These are phyloP conservation scores for Plestiodon gilberti DNA, from an alignment of 2,113 vertebrate genomes.

Conservation along the genomic window DNA sequence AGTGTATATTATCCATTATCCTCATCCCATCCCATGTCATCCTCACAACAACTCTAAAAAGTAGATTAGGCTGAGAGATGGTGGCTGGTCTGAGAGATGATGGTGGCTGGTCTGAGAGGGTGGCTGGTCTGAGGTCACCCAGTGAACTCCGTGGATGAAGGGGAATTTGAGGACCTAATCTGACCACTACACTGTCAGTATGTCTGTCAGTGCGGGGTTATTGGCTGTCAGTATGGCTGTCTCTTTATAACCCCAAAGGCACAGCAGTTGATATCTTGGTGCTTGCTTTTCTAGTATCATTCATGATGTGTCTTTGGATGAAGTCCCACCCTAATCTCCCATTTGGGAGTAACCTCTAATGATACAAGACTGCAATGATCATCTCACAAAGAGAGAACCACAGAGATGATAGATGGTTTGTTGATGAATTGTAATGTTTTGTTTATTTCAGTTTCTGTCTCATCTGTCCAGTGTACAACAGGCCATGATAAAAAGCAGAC, in stretches of 20 bases:
- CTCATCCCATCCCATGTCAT: neutral
- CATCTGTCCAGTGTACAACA: neutral
- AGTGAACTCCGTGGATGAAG: neutral
- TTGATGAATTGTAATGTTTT: neutral
- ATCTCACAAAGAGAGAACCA: neutral
- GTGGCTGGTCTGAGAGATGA: neutral
- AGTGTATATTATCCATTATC: neutral
- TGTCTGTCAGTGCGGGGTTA: neutral
- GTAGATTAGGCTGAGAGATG: neutral
- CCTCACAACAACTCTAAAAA: neutral
- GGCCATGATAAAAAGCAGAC: no score
- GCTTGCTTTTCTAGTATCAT: neutral
- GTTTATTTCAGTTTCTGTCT: neutral
- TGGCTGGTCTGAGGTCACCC: neutral
- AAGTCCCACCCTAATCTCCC: neutral
- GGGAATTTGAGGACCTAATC: neutral
- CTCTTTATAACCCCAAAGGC: neutral
- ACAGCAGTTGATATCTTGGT: neutral
- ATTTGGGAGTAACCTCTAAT: neutral
- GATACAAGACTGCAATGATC: neutral
- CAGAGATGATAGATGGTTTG: neutral
- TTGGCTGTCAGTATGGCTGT: no score
- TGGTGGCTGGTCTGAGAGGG: neutral
- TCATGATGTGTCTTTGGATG: neutral
- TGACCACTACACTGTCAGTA: no score